Conservation (phyloP, 1,140 invertebrate genomes). For the Neodiprion fabricii region DNA sequence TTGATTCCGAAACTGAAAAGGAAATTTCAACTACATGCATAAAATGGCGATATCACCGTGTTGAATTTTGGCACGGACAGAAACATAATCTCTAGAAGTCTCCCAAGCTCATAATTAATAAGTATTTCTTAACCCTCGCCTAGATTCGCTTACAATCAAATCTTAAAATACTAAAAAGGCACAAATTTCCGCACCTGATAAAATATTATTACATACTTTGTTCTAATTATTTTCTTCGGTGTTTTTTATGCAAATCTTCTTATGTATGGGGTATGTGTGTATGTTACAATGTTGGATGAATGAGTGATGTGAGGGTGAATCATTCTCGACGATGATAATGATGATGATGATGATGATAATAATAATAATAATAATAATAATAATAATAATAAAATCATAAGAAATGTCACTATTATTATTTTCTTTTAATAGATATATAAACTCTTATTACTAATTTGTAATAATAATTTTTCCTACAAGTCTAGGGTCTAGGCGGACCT, state of each 20-base stretch:
- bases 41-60: too few species aligned
- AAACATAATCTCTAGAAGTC: background rate
- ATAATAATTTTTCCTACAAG: constrained; percentile 42
- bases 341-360: too few species aligned
- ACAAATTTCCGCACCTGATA: constrained; percentile 61
- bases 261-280: constrained; percentile 21
- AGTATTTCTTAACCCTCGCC: constrained; percentile 37
- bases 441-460: constrained; percentile 46
- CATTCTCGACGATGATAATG: too few species aligned
- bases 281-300: background rate
- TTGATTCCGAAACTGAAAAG: too few species aligned
- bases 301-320: constrained; percentile 4
- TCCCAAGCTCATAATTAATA: constrained; percentile 34
- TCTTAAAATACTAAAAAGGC: constrained; percentile 62
- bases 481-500: constrained; percentile 51
- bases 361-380: too few species aligned
- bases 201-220: constrained; percentile 49
- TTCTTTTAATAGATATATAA: constrained; percentile 21
- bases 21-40: too few species aligned
- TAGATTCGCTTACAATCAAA: constrained; percentile 51
- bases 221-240: constrained; percentile 32
- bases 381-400: too few species aligned
- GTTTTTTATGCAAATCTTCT: constrained; percentile 20
- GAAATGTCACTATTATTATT: constrained; percentile 17
- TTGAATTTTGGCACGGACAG: background rate